phyloP scores from a whole-genome alignment of 2,113 vertebrate genomes.

The Eulacestoma nigropectus region DNA sequence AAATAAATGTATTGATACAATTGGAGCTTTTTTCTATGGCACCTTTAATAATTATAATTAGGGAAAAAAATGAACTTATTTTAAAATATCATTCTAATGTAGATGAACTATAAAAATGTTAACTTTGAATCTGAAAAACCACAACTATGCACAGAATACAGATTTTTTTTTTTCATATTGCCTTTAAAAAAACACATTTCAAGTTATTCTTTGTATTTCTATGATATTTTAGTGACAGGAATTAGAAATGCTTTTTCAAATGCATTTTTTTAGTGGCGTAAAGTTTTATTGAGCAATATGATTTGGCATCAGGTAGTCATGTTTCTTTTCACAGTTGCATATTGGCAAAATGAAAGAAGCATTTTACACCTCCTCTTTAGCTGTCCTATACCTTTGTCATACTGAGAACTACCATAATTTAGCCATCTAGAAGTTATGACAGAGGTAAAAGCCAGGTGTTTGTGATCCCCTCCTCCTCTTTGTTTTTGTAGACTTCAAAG shows the following conservation, averaged over 20 bases:
- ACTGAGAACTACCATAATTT: neutral
- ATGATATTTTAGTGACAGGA: neutral
- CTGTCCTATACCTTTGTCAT: neutral
- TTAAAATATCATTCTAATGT: neutral
- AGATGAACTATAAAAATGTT: neutral
- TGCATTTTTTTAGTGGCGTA: neutral
- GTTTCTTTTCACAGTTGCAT: neutral
- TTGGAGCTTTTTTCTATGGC: neutral
- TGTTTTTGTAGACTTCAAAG: slow-evolving; percentile 24
- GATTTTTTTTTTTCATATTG: neutral
- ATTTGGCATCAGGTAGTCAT: neutral
- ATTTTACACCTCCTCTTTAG: slow-evolving; percentile 29
- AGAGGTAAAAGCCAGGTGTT: slow-evolving; percentile 43
- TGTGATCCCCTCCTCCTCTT: neutral
- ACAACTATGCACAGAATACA: neutral
- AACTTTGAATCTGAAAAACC: neutral
- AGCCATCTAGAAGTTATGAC: neutral
- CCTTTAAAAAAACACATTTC: neutral
- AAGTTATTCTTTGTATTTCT: neutral
- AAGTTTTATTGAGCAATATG: neutral
- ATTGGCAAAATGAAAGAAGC: slow-evolving; percentile 13
- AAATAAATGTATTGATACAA: neutral
- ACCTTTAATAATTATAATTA: neutral
- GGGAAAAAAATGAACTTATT: neutral
- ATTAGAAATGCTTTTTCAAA: neutral